Evolutionary conservation across 2,113 vertebrate genomes (phyloP), one percentile per base, ranked within the genome.

Genomic region (Heterotilapia buettikoferi): DNA sequence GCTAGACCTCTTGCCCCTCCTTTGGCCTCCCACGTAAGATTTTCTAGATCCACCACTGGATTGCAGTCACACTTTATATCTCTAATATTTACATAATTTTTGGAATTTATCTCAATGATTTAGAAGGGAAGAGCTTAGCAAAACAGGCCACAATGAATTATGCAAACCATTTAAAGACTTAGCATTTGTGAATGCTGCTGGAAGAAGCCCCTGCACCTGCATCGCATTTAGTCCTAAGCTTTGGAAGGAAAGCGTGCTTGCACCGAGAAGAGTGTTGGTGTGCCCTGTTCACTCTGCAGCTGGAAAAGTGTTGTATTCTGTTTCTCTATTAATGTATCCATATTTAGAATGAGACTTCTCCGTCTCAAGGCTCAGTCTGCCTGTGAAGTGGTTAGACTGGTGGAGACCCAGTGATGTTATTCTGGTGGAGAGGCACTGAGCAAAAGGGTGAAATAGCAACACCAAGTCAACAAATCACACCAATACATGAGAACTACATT

Each of bases 21-120:
- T 63, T 63, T 63, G 59, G 59, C 18, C 18, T 36, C 18, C 31
- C 0, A 0, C 12, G 18, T 36, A 63, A 0, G 1, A 11, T 63
- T 63, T 36, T 63, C 9, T 63, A 63, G 59, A 63, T n/a, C 31
- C 59, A 63, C 59, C 31, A 36, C 59, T n/a, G 31, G 59, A 63
- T 36, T n/a, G 9, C 59, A 38, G 13, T 68, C 4, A 68, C 63
- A 13, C 19, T 36, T 21, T n/a, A 40, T 21, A 40, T 21, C 11
- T 21, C 19, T 68, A 68, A 38, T 38, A 13, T 0, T 40, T 40
- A 40, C 36, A 24, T 14, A 14, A 68, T 68, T 40, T 38, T 68
- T 9, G 12, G 11, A 0, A 0, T 68, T 68, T 40, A 5, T 40
- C 63, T 68, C 6, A 68, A 14, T 68, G n/a, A 14, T 68, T 21